Conservation (phyloP, 2,888 invertebrate species). For the Charanyca ferruginea region DNA sequence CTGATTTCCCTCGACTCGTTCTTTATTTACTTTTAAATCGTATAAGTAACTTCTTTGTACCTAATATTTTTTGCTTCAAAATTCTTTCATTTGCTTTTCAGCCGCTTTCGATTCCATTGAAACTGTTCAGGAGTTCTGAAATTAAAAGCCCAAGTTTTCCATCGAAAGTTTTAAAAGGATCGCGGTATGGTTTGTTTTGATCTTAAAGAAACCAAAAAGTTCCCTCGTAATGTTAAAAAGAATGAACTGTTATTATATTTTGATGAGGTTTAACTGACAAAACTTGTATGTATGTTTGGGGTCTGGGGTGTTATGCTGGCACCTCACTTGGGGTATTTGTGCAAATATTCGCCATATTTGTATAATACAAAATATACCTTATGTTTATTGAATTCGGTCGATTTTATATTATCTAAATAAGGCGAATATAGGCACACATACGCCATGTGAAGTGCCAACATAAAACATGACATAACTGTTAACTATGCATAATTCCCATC, state of each 20-base stretch:
- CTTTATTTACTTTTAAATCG: slow-evolving; percentile 49
- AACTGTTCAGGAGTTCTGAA: slow-evolving; percentile 20
- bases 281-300: too few species aligned
- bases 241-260: neutral
- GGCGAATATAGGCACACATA: too few species aligned
- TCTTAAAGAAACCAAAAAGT: slow-evolving; percentile 12
- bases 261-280: neutral
- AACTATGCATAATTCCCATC: too few species aligned
- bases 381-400: too few species aligned
- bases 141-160: slow-evolving; percentile 2
- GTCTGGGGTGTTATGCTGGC: too few species aligned
- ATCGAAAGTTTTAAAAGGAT: slow-evolving; percentile 18
- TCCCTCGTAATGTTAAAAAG: slow-evolving; percentile 4
- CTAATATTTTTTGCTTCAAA: slow-evolving; percentile 15
- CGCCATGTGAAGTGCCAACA: too few species aligned
- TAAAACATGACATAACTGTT: too few species aligned
- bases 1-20: slow-evolving; percentile 46
- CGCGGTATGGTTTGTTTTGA: slow-evolving; percentile 18
- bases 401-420: too few species aligned
- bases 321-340: too few species aligned
- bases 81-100: slow-evolving; percentile 12
- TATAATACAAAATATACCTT: too few species aligned
- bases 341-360: too few species aligned
- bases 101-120: slow-evolving; percentile 18
- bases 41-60: slow-evolving; percentile 17